Conservation (phyloP, 2,113 vertebrate genomes). For the Tursiops truncatus region DNA sequence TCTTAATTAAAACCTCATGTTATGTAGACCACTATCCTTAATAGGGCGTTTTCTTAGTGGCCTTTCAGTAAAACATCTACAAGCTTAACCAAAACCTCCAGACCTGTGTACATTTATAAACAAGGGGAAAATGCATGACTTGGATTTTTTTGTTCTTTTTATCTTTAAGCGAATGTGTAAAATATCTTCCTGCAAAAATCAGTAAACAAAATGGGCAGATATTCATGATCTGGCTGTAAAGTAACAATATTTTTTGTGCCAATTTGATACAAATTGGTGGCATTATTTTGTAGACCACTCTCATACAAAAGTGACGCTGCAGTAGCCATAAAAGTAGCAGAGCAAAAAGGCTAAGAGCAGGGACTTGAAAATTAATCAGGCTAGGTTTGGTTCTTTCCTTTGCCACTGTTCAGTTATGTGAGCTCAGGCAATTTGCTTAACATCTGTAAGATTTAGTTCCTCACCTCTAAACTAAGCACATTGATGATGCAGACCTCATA, state of each 20-base stretch:
- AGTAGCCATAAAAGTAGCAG: neutral
- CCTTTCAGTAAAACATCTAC: neutral
- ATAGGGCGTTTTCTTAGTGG: neutral
- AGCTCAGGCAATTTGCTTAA: neutral
- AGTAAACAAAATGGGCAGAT: neutral
- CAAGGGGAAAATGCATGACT: neutral
- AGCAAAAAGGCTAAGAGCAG: neutral
- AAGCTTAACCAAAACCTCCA: neutral
- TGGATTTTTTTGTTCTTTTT: neutral
- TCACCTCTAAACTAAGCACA: neutral
- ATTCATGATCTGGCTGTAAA: neutral
- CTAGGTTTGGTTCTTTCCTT: neutral
- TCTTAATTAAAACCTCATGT: neutral
- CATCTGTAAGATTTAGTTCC: neutral
- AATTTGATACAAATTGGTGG: neutral
- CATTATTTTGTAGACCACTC: neutral
- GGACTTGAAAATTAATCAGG: neutral
- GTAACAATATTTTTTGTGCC: neutral
- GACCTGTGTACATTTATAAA: neutral
- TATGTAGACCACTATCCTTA: neutral
- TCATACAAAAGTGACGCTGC: neutral
- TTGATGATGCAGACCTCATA: neutral
- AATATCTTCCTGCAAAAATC: slow-evolving; percentile 18
- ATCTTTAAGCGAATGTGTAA: neutral
- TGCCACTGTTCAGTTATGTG: neutral